Evolutionary conservation across 2,797 vertebrate genomes (phyloP), one percentile per base, ranked within the genome.

Genomic region (Telmatherina bonti): DNA sequence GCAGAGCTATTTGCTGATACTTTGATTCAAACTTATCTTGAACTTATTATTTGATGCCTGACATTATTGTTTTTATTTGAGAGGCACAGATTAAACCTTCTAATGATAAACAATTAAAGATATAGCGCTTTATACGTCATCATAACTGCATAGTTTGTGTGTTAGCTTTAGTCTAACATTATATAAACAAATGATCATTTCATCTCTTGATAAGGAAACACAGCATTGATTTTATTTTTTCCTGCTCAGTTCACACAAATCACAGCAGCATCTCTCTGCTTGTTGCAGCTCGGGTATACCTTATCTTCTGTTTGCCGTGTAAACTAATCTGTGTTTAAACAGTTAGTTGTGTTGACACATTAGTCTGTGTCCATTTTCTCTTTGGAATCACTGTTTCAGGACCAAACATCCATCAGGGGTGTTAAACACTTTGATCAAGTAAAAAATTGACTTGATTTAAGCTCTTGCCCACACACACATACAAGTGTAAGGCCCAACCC

Each of bases 391-490:
- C 41, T 38, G 27, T 52, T 35, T 2, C 13, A 10, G 52, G 64
- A 31, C 24, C 15, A 7, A 56, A 30, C 53, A 26, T 33, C 13
- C 22, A 24, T 16, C 56, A 52, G 62, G 20, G 55, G 15, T 63
- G 47, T 78, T 74, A 80, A 76, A 74, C 61, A 22, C 31, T 16
- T 15, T 56, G 56, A 76, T 76, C 49, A 22, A 69, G 85, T 90
- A 63, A 88, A 87, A 85, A 67, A 88, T 67, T 76, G 31, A 88
- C 86, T 84, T 38, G n/a, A 36, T 74, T 70, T 69, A 58, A 83
- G 79, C 81, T 85, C 33, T 84, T 84, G 66, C 47, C 55, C 64
- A 74, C 62, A 67, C 55, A 76, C 13, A 60, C 29, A 57, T 29
- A 24, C 36, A 49, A 33, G 66, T 53, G 33, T 20, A 62, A 60